Evolutionary conservation across 2,888 invertebrate genomes (phyloP), one percentile per base, ranked within the genome.

Genomic region (Heliconius sara): DNA sequence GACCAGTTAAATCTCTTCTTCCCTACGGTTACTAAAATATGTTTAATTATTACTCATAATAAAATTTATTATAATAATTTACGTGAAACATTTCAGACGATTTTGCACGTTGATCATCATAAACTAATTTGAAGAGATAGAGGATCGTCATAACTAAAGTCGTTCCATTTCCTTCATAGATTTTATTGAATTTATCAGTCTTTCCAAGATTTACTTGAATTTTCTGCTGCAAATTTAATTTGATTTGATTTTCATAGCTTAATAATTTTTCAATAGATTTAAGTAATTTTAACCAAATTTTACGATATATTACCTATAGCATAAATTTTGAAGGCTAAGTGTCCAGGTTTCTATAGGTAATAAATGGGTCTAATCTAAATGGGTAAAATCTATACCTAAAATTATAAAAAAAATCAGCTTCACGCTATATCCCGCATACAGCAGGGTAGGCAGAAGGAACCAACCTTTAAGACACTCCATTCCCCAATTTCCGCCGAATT

Each of bases 141-240:
- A 43, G 25, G 70, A 70, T 9, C 70, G 43, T 70, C 43, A 43
- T 70, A 43, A 25, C 43, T 43, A 68, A n/a, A 43, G 43, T 70
- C 43, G 43, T 43, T 43, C 70, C 43, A 43, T 68, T 68, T 68
- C n/a, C 25, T 70, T 70, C 70, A n/a, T 70, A 43, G 43, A 70
- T 43, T n/a, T 43, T 43, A 70, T 43, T 70, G 25, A 70, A 70
- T 25, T 70, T 70, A 70, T n/a, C 43, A 16, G 3, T 16, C 43
- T 70, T 43, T 25, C 25, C 16, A 43, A 70, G 43, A 70, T 70
- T 70, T 43, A 25, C 43, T 70, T 43, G 2, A 70, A 70, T 70
- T 70, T 70, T 70, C 43, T 25, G 43, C 70, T 43, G 43, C 16
- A 25, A 70, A 25, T 43, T 43, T 47, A 7, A 43, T 43, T 70